Percentiles rank a stretch among this genome's conserved stretches.
phyloP scores from a whole-genome alignment of 1,140 invertebrate species.

The Neodiprion fabricii region DNA sequence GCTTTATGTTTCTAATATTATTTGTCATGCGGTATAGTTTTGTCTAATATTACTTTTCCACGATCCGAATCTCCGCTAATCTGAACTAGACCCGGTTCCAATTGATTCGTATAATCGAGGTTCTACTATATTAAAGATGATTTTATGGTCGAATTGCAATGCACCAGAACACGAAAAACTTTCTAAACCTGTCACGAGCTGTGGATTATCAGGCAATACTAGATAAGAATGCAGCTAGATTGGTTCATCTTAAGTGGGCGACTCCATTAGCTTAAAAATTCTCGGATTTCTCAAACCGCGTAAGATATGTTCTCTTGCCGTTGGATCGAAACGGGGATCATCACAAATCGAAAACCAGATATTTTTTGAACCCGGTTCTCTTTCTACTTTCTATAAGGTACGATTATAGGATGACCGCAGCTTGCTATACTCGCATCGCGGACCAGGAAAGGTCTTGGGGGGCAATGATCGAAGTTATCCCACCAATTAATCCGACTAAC shows the following conservation, averaged over 20 bases:
- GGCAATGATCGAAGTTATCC: not conserved
- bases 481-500: constrained; percentile 1
- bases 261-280: not conserved
- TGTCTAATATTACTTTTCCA: too few species aligned
- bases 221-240: not conserved
- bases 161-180: not conserved
- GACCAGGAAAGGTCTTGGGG: not conserved
- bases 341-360: not conserved
- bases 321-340: not conserved
- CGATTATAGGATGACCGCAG: not conserved
- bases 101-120: not conserved
- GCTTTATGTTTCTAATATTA: too few species aligned
- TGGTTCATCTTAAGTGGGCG: not conserved
- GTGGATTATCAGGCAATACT: not conserved
- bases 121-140: not conserved
- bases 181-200: not conserved
- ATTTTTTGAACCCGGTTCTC: too few species aligned
- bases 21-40: too few species aligned
- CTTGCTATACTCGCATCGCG: not conserved
- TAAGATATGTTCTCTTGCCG: not conserved
- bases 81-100: not conserved
- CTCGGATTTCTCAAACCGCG: not conserved
- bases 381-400: not conserved
- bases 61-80: not conserved
- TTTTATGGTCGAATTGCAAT: not conserved